These are phyloP conservation scores for Pelecanus crispus DNA, from an alignment of 2,113 vertebrate species.

Conservation along the genomic window DNA sequence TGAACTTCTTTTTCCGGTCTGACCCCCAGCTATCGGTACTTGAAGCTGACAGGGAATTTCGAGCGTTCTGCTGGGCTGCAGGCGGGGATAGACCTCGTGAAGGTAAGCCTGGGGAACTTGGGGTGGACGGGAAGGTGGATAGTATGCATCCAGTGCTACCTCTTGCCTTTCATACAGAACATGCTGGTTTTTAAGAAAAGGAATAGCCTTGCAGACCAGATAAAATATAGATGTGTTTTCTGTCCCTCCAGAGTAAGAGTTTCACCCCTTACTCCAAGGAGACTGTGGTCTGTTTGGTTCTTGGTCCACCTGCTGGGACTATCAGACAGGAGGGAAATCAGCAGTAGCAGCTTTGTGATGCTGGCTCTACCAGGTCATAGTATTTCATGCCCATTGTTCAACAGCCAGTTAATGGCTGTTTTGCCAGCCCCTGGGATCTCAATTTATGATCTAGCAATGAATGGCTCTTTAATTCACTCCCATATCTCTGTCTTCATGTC, in stretches of 20 bases:
- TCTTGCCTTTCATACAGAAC: background rate
- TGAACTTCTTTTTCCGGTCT: background rate
- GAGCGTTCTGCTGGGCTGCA: constrained; percentile 92
- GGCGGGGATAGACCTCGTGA: constrained; percentile 85
- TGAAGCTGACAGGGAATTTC: constrained; percentile 87
- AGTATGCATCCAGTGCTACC: background rate
- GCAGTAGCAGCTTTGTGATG: background rate
- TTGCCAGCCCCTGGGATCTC: background rate
- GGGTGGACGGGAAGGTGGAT: background rate
- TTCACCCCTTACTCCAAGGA: background rate
- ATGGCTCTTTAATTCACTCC: background rate
- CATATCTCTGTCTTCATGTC: background rate
- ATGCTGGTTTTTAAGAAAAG: background rate
- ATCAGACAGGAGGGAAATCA: background rate
- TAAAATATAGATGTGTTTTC: background rate
- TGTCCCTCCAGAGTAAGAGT: background rate
- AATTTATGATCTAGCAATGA: background rate
- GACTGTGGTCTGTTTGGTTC: background rate
- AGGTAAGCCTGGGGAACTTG: constrained; percentile 62
- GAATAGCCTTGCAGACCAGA: background rate
- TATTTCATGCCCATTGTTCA: background rate
- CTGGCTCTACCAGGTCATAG: background rate
- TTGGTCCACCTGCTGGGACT: background rate
- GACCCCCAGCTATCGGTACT: constrained; percentile 79
- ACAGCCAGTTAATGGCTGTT: background rate